Percentiles rank a stretch among this genome's conserved stretches.
Conservation (phyloP, 2,797 vertebrate genomes). For the Falco rusticolus region DNA sequence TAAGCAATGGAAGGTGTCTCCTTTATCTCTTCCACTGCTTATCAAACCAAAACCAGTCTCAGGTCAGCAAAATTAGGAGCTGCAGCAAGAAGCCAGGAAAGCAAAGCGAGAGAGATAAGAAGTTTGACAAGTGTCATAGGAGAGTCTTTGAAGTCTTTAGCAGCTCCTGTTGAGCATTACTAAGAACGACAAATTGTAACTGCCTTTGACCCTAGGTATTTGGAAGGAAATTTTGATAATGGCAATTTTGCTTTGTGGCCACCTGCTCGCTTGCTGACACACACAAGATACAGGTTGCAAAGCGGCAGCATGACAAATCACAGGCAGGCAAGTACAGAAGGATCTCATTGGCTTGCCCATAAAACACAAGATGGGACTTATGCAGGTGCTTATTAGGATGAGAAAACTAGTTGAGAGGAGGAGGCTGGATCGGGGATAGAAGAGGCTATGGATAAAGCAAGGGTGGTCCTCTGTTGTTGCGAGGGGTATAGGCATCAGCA, state of each 20-base stretch:
- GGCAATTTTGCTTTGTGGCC: not conserved
- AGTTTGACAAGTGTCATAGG: not conserved
- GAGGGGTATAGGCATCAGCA: not conserved
- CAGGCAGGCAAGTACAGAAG: not conserved
- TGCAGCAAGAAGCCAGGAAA: not conserved
- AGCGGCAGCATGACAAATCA: not conserved
- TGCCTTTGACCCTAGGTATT: not conserved
- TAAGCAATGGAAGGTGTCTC: not conserved
- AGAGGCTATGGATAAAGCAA: not conserved
- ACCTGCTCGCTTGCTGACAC: not conserved
- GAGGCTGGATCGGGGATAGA: not conserved
- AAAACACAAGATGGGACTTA: not conserved
- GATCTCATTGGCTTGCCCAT: not conserved
- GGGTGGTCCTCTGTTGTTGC: not conserved
- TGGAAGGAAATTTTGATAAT: not conserved
- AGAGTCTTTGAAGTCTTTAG: slow-evolving; percentile 6
- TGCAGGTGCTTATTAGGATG: not conserved
- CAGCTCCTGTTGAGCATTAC: not conserved
- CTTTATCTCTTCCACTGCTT: not conserved
- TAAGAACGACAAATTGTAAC: not conserved
- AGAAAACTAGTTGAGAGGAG: not conserved
- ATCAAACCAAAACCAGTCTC: not conserved
- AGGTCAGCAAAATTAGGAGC: slow-evolving; percentile 19
- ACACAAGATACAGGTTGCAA: not conserved
- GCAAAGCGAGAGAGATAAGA: not conserved